Conservation (phyloP, 2,113 vertebrate genomes). For the Lutjanus erythropterus region DNA sequence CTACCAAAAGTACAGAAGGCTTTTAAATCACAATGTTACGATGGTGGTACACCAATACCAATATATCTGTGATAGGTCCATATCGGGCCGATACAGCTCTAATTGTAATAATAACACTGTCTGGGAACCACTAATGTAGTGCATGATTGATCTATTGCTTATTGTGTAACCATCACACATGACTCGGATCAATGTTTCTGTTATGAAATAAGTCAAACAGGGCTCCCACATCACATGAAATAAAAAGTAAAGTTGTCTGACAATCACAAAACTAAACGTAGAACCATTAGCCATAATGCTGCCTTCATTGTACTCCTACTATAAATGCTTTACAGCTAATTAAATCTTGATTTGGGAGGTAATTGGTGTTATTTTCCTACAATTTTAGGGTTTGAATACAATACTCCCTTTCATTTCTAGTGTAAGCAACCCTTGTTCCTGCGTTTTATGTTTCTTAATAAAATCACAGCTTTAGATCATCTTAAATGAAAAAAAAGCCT, state of each 20-base stretch:
- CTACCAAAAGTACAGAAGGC: too few species aligned
- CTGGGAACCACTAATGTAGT: too few species aligned
- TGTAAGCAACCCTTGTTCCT: not conserved
- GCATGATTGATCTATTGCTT: conserved; percentile 51
- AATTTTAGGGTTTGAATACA: not conserved
- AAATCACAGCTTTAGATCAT: not conserved
- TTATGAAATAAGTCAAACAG: conserved; percentile 44
- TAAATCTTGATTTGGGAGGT: not conserved
- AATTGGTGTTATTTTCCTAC: not conserved
- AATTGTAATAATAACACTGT: too few species aligned
- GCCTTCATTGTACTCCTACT: not conserved
- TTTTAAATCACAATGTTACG: too few species aligned
- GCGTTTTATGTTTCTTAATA: not conserved
- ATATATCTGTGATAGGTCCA: too few species aligned
- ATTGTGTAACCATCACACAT: conserved; percentile 54
- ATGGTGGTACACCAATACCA: too few species aligned
- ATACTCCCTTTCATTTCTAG: not conserved
- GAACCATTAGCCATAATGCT: not conserved
- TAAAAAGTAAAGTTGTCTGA: not conserved
- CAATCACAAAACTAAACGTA: not conserved
- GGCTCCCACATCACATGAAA: not conserved
- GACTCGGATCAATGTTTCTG: conserved; percentile 42
- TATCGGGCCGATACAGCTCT: too few species aligned
- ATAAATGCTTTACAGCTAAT: conserved; percentile 10
- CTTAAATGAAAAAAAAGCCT: not conserved